Conservation (phyloP, 2,888 invertebrate genomes). For the Agrilus biguttatus region DNA sequence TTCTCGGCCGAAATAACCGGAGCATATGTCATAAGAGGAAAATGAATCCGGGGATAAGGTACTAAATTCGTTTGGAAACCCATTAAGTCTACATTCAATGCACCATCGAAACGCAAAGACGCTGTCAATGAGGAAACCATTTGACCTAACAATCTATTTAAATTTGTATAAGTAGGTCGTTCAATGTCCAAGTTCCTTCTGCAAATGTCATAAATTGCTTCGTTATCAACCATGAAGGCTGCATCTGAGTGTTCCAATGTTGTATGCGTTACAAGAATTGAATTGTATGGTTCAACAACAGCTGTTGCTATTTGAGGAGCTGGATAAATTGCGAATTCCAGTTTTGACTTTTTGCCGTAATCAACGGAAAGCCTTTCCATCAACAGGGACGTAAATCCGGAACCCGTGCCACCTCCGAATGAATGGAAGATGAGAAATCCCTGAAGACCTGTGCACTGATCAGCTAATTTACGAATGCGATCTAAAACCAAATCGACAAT, state of each 20-base stretch:
- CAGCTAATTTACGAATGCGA: slow-evolving; percentile 50
- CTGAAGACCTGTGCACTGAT: slow-evolving; percentile 41
- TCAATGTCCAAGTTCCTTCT: slow-evolving; percentile 44
- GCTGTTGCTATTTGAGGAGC: slow-evolving; percentile 21
- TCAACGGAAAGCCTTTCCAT: slow-evolving; percentile 7
- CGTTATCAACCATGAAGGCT: slow-evolving; percentile 40
- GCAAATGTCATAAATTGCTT: slow-evolving; percentile 38
- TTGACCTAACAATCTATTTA: slow-evolving; percentile 44
- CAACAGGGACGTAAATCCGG: slow-evolving; percentile 48
- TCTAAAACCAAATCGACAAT: slow-evolving; percentile 53
- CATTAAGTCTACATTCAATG: slow-evolving; percentile 43
- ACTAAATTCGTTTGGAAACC: slow-evolving; percentile 44
- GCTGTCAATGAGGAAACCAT: slow-evolving; percentile 44
- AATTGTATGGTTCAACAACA: slow-evolving; percentile 47
- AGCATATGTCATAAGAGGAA: slow-evolving; percentile 41
- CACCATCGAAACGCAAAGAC: slow-evolving; percentile 43
- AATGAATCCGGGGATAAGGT: slow-evolving; percentile 47
- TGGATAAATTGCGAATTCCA: slow-evolving; percentile 24
- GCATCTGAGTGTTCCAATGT: slow-evolving; percentile 45
- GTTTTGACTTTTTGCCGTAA: slow-evolving; percentile 7
- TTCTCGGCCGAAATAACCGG: slow-evolving; percentile 44
- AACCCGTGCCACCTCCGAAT: slow-evolving; percentile 47
- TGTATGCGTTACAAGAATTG: slow-evolving; percentile 45
- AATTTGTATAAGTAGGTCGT: slow-evolving; percentile 46
- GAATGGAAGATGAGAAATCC: slow-evolving; percentile 51